Percentiles rank a stretch among this genome's conserved stretches.
Conservation (phyloP, 2,113 vertebrate species). For the Labeo rohita region DNA sequence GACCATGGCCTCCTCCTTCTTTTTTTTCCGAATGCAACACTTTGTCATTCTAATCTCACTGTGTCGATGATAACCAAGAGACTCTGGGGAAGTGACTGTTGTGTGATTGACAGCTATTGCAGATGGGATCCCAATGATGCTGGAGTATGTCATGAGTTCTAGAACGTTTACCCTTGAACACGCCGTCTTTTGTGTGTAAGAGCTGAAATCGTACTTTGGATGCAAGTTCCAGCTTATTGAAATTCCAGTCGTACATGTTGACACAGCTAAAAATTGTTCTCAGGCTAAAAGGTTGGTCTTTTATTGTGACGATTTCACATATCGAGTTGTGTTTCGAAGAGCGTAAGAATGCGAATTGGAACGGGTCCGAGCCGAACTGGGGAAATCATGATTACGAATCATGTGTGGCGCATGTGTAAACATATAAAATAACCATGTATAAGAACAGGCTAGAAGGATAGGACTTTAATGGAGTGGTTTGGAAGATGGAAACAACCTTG, state of each 20-base stretch:
- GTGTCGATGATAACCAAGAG: constrained; percentile 68
- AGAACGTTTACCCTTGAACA: background rate
- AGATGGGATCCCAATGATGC: constrained; percentile 23
- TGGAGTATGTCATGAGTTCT: constrained; percentile 3
- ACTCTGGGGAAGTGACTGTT: constrained; percentile 29
- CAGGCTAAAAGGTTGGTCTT: constrained; percentile 22
- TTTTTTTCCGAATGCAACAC: constrained; percentile 80
- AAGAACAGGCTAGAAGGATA: background rate
- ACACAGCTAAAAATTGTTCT: constrained; percentile 11
- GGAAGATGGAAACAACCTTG: constrained; percentile 31
- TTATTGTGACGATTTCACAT: constrained; percentile 11
- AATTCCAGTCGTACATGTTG: background rate
- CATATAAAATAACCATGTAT: constrained; percentile 26
- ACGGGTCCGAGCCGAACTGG: background rate
- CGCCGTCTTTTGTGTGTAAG: background rate
- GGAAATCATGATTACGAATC: constrained; percentile 18
- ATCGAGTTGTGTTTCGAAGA: constrained; percentile 24
- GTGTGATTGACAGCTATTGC: constrained; percentile 12
- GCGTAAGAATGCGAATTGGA: background rate
- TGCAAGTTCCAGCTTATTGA: background rate
- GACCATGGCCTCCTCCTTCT: constrained; percentile 67
- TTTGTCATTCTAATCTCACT: constrained; percentile 78
- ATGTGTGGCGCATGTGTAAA: background rate
- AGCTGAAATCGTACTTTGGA: constrained; percentile 5
- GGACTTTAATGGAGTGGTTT: constrained; percentile 26